These are phyloP conservation scores for Grapholita molesta DNA, from an alignment of 1,140 invertebrate species.

Conservation along the genomic window DNA sequence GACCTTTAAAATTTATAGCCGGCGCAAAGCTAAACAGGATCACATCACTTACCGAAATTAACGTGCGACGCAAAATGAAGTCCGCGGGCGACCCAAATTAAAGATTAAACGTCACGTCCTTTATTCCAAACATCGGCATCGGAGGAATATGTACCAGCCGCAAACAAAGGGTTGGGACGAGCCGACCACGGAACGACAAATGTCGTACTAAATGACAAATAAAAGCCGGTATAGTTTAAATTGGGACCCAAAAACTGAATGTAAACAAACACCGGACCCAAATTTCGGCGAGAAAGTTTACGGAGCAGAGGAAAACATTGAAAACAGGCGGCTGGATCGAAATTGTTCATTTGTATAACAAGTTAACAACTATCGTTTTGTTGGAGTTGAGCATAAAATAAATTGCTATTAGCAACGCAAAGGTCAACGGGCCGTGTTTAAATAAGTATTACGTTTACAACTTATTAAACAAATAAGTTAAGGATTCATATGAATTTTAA, in stretches of 20 bases:
- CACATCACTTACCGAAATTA: constrained; percentile 19
- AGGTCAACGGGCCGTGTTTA: neutral
- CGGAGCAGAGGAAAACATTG: constrained; percentile 55
- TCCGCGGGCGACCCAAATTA: constrained; percentile 54
- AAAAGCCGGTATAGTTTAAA: constrained; percentile 73
- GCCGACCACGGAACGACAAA: constrained; percentile 55
- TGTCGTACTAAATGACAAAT: constrained; percentile 70
- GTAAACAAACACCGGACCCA: constrained; percentile 61
- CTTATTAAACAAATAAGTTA: neutral
- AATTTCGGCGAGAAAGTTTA: constrained; percentile 60
- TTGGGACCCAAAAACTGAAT: constrained; percentile 68
- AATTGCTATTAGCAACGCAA: constrained; percentile 8
- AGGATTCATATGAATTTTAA: neutral
- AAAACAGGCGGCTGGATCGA: constrained; percentile 52
- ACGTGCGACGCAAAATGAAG: constrained; percentile 32
- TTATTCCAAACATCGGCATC: constrained; percentile 57
- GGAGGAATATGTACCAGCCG: constrained; percentile 49
- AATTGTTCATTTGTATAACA: constrained; percentile 49
- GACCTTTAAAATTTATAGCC: constrained; percentile 6
- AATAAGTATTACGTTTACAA: neutral
- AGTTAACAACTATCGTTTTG: constrained; percentile 36
- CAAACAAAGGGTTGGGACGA: constrained; percentile 53
- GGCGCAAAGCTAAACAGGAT: constrained; percentile 9
- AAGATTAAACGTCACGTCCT: constrained; percentile 60
- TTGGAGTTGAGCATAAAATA: constrained; percentile 16